phyloP scores from a whole-genome alignment of 2,888 invertebrate genomes.

The Cantharis nigra region DNA sequence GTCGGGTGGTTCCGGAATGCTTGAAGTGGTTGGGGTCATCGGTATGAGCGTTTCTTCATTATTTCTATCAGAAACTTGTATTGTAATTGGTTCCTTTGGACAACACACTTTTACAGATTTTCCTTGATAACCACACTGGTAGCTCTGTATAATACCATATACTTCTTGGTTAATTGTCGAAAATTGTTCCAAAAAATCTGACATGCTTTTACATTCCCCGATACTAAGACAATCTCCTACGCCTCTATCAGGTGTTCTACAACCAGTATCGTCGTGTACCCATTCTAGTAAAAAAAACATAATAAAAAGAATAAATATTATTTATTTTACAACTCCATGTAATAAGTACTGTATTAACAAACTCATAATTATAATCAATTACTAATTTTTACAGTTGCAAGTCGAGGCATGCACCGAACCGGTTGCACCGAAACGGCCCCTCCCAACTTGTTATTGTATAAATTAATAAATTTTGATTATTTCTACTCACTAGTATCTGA shows the following conservation, averaged over 20 bases:
- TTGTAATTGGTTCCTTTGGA: not conserved
- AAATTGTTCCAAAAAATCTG: slow-evolving; percentile 22
- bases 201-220: slow-evolving; percentile 36
- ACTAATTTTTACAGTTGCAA: too few species aligned
- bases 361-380: too few species aligned
- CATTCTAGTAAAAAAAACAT: slow-evolving; percentile 3
- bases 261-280: slow-evolving; percentile 34
- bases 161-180: not conserved
- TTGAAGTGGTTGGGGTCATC: not conserved
- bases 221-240: slow-evolving; percentile 52
- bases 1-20: slow-evolving; percentile 40
- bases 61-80: not conserved
- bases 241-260: slow-evolving; percentile 47
- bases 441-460: too few species aligned
- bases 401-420: too few species aligned
- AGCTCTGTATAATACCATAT: slow-evolving; percentile 8
- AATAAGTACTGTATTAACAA: too few species aligned
- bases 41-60: not conserved
- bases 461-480: too few species aligned
- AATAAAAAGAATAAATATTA: not conserved
- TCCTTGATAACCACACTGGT: not conserved
- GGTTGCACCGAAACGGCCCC: too few species aligned
- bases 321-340: too few species aligned
- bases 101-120: not conserved
- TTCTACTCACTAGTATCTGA: too few species aligned